Evolutionary conservation across 2,113 vertebrate species (phyloP).

Genomic region (Mormyrus iriodes): DNA sequence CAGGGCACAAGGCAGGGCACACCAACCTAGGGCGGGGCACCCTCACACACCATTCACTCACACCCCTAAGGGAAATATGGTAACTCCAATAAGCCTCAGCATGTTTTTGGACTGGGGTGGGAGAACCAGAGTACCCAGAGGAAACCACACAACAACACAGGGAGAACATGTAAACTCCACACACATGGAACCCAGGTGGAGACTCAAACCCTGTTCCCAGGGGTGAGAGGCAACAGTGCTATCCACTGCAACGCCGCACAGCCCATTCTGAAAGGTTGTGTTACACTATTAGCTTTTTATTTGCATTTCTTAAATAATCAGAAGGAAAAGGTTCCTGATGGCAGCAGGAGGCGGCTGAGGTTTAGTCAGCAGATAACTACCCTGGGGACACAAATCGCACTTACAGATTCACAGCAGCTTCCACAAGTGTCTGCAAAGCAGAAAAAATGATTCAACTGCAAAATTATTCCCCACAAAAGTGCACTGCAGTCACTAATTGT

Average conservation of each 20-base stretch:
- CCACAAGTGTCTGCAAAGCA: neutral
- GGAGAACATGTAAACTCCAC: neutral
- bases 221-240: neutral
- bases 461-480: neutral
- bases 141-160: neutral
- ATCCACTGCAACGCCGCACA: neutral
- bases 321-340: neutral
- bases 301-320: neutral
- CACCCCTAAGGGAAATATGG: no score
- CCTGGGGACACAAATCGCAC: neutral
- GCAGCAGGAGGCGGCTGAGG: neutral
- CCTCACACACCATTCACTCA: neutral
- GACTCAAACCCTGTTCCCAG: neutral
- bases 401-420: neutral
- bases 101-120: no score
- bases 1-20: no score
- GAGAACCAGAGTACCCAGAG: neutral
- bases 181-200: neutral
- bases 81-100: no score
- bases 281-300: neutral
- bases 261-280: neutral
- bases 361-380: neutral
- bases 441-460: neutral
- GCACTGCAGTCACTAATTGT: neutral
- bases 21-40: neutral